These are phyloP conservation scores for Sebastes steindachneri DNA, from an alignment of 2,797 vertebrate species.

Conservation along the genomic window DNA sequence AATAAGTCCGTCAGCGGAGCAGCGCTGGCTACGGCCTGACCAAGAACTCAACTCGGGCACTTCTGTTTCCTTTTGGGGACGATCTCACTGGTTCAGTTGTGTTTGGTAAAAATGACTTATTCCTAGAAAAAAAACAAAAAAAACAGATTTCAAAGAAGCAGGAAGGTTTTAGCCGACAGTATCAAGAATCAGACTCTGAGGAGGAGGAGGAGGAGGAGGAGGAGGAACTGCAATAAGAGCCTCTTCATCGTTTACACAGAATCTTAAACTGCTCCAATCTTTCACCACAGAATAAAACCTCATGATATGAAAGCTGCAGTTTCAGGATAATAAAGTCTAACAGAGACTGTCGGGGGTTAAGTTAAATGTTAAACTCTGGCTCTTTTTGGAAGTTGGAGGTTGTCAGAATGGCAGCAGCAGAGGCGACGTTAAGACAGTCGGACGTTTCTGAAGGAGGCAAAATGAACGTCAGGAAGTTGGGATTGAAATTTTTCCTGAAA, in stretches of 20 bases:
- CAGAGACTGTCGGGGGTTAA: neutral
- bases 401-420: neutral
- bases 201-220: neutral
- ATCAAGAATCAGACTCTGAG: neutral
- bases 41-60: neutral
- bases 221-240: neutral
- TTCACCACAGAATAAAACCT: too few relatives aligned
- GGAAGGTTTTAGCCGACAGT: neutral
- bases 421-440: too few relatives aligned
- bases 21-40: neutral
- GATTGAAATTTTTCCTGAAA: neutral
- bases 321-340: neutral
- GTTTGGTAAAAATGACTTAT: neutral
- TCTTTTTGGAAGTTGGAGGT: neutral
- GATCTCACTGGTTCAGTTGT: neutral
- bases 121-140: neutral
- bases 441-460: slow-evolving; percentile 25
- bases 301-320: neutral
- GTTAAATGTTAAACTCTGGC: neutral
- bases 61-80: neutral
- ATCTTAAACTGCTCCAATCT: too few relatives aligned
- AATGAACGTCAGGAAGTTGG: neutral
- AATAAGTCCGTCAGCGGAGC: neutral
- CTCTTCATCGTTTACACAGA: neutral
- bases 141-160: neutral